phyloP scores from a whole-genome alignment of 1,140 invertebrate species.

The Pseudobourletiella spinata region DNA sequence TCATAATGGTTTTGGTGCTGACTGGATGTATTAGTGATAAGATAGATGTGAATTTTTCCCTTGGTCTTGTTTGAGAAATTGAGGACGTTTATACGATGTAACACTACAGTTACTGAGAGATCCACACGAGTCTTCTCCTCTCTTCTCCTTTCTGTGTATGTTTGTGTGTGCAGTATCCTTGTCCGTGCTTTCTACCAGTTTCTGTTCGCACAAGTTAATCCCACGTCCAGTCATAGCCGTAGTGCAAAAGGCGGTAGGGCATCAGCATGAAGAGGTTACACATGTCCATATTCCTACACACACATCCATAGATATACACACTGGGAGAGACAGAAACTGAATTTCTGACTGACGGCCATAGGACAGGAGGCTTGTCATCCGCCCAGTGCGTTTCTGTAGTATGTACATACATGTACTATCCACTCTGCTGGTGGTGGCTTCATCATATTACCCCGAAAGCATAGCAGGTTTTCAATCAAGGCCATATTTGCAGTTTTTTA shows the following conservation, averaged over 20 bases:
- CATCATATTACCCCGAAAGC: neutral
- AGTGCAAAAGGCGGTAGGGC: neutral
- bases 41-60: neutral
- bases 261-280: neutral
- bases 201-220: neutral
- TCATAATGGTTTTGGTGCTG: no score
- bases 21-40: neutral
- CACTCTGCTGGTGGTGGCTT: no score
- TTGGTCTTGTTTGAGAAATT: neutral
- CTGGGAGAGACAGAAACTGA: neutral
- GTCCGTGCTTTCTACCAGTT: neutral
- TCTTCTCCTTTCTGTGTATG: no score
- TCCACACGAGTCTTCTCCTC: no score
- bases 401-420: no score
- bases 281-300: no score
- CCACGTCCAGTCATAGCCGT: no score
- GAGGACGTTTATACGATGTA: neutral
- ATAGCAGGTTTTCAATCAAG: neutral
- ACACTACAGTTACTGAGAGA: no score
- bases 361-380: neutral
- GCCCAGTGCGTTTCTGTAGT: neutral
- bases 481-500: slow-evolving; percentile 6
- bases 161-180: neutral
- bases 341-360: neutral
- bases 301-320: no score